Base-by-base conservation (phyloP, 2,113 vertebrate genomes). In the Zosterops borbonicus region DNA sequence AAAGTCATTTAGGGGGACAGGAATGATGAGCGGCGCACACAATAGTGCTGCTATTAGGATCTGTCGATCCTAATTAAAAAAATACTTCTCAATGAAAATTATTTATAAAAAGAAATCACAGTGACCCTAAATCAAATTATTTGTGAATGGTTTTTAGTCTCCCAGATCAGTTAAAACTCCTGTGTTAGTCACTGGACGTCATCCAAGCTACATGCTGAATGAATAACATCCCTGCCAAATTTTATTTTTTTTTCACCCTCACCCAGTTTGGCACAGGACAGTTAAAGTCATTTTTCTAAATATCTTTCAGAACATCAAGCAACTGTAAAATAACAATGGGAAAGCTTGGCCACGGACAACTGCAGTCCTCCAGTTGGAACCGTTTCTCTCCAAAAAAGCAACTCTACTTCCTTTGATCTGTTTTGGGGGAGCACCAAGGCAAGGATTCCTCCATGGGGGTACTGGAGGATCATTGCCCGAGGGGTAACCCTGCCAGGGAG, bases 91-190 rank as follows among this genome's bases (percentile, higher is more conserved):
- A 95, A 91, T 95, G 91, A 95, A 95, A 95, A 96, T 93, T 92
- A 95, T 94, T 94, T 96, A 83, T 95, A 92, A 97, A 92, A 93
- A 91, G 91, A 78, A 93, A 94, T 94, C 83, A 55, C 86, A 91
- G 56, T 92, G 95, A 94, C 91, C 94, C 90, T 88, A 95, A 95
- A 96, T 95, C 91, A 94, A 95, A 95, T 91, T 91, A 94, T 97
- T 97, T 96, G 95, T 97, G 95, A 97, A 96, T 96, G 94, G 84
- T 76, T 95, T 94, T 95, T 83, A 91, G 89, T 83, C 79, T 95
- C 93, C 46, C 59, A 77, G 90, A 95, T 95, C 84, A 67, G 93
- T 88, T 87, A 90, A 79, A 95, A 91, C 85, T 90, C 87, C 91
- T 73, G 84, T 91, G 91, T 94, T 94, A 94, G 94, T 93, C 84